Evolutionary conservation across 2,113 vertebrate species (phyloP).

Genomic region (Cynopterus brachyotis): DNA sequence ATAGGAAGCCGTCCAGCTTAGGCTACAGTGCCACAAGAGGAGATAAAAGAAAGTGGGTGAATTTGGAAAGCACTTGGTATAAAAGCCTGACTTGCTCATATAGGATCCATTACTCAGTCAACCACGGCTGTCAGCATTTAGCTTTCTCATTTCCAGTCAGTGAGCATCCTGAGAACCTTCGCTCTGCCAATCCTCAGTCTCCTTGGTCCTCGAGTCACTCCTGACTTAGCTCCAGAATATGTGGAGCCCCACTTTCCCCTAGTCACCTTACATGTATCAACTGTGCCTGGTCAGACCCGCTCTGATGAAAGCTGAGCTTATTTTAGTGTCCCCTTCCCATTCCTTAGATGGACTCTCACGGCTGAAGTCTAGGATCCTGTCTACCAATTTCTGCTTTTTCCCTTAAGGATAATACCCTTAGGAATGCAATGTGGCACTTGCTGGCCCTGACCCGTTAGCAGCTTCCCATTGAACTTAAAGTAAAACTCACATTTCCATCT

Average conservation of each 20-base stretch:
- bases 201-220: not conserved
- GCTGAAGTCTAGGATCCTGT: not conserved
- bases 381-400: not conserved
- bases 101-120: not conserved
- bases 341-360: not conserved
- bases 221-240: not conserved
- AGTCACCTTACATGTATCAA: not conserved
- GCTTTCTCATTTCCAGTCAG: not conserved
- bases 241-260: not conserved
- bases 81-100: not conserved
- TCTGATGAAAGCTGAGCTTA: not conserved
- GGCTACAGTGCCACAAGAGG: no score
- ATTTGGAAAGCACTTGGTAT: not conserved
- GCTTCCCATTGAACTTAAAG: not conserved
- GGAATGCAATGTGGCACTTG: not conserved
- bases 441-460: not conserved
- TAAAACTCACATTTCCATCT: not conserved
- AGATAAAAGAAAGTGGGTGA: not conserved
- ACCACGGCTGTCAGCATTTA: not conserved
- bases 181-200: not conserved
- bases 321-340: no score
- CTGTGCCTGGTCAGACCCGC: not conserved
- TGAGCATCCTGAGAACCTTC: not conserved
- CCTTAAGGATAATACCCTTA: not conserved
- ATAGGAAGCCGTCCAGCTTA: not conserved